These are phyloP conservation scores for Orcinus orca DNA, from an alignment of 2,113 vertebrate genomes.

Conservation along the genomic window DNA sequence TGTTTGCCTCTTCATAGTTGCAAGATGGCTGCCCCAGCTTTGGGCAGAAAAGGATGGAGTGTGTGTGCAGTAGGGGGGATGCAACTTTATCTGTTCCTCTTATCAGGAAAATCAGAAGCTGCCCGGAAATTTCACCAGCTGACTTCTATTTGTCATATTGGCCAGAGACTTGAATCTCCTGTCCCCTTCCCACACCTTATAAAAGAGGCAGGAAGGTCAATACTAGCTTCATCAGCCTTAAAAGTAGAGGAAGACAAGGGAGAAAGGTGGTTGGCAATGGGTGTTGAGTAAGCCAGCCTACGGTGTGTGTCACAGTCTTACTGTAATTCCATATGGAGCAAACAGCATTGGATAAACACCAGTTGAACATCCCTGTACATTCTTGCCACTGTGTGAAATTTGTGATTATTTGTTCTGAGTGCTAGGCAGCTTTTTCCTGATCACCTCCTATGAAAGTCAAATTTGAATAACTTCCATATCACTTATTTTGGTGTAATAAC, in stretches of 20 bases:
- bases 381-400: background rate
- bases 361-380: background rate
- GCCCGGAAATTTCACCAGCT: background rate
- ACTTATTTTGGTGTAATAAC: background rate
- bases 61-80: background rate
- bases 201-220: background rate
- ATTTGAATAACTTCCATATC: constrained; percentile 39
- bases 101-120: background rate
- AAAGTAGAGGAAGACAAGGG: background rate
- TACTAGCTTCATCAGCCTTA: background rate
- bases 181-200: background rate
- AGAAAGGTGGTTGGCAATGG: background rate
- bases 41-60: background rate
- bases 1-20: background rate
- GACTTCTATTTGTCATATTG: background rate
- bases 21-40: background rate
- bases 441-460: constrained; percentile 34
- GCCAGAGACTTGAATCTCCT: background rate
- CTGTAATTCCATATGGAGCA: background rate
- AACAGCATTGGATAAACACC: background rate
- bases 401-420: constrained; percentile 26
- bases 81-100: background rate
- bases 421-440: constrained; percentile 11
- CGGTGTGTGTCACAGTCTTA: background rate
- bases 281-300: background rate